Evolutionary conservation across 2,797 vertebrate genomes (phyloP), one percentile per base, ranked within the genome.

Genomic region (Xenopus petersii): DNA sequence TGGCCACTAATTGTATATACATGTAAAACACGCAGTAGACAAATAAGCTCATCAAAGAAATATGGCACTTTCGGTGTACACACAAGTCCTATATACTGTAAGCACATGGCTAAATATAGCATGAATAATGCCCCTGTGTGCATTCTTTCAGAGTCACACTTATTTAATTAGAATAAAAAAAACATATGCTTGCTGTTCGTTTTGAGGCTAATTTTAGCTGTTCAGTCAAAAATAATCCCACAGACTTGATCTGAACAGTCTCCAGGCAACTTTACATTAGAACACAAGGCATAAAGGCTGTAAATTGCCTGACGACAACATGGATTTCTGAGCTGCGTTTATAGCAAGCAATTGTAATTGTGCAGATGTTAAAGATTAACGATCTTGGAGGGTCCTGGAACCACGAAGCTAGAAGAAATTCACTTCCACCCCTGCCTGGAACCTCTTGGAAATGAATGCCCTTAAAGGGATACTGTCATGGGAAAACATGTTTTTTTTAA

Each of bases 211-310:
- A 68, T 78, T 78, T 78, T 69, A 64, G 71, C 63, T 13, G 13
- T 64, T 68, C 30, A 68, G 67, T 77, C 46, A 67, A 67, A 55
- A 71, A 72, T 72, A 72, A 67, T 62, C 75, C 64, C 13, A n/a
- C 42, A 60, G 75, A 77, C 67, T 77, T 67, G 66, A 47, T 17
- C 9, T 4, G 64, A 72, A 66, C 61, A 62, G 71, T 66, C 61
- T 56, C 75, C 49, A 63, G 64, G 63, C 13, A 69, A 55, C 62
- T 61, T 61, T 67, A 16, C 47, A 26, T 42, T 26, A 71, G 55
- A 49, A 62, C 75, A 67, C 49, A 62, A 71, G 63, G 67, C 36
- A 58, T 59, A 70, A 42, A 75, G n/a, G 49, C 4, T 54, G 12
- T 54, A 54, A 54, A 54, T 4, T 54, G 15, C 15, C 49, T 13